Evolutionary conservation across 2,113 vertebrate genomes (phyloP).

Genomic region (Eptesicus fuscus): DNA sequence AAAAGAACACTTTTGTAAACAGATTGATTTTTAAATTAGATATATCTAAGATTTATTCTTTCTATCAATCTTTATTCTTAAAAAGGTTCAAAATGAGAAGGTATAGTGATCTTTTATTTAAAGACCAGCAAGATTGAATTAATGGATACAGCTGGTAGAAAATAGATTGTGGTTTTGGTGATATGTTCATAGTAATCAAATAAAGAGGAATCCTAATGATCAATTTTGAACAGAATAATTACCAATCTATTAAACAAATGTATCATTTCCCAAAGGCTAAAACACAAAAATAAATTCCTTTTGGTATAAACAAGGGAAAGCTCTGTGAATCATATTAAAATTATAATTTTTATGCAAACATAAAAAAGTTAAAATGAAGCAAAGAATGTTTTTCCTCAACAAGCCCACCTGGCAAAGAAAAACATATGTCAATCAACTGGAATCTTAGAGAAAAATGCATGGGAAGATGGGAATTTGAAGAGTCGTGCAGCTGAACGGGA

Average conservation of each 20-base stretch:
- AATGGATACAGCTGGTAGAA: slow-evolving; percentile 77
- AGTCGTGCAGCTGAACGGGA: not conserved
- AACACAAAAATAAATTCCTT: slow-evolving; percentile 76
- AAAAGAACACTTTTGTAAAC: not conserved
- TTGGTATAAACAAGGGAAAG: slow-evolving; percentile 68
- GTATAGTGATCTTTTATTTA: slow-evolving; percentile 62
- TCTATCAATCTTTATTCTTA: slow-evolving; percentile 57
- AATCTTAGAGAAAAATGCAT: slow-evolving; percentile 43
- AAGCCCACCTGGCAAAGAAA: slow-evolving; percentile 64
- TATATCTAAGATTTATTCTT: slow-evolving; percentile 48
- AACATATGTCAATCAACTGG: slow-evolving; percentile 64
- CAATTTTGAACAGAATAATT: slow-evolving; percentile 80
- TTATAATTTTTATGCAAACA: slow-evolving; percentile 72
- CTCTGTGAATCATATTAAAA: slow-evolving; percentile 73
- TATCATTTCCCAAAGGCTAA: slow-evolving; percentile 79
- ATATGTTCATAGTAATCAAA: slow-evolving; percentile 72
- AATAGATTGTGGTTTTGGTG: slow-evolving; percentile 74
- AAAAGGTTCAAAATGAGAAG: slow-evolving; percentile 69
- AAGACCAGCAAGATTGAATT: slow-evolving; percentile 72
- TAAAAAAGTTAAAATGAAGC: slow-evolving; percentile 63
- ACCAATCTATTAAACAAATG: slow-evolving; percentile 80
- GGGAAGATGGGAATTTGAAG: not conserved
- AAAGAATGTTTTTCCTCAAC: slow-evolving; percentile 66
- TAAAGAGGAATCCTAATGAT: slow-evolving; percentile 79
- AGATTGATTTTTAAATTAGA: slow-evolving; percentile 40